phyloP scores from a whole-genome alignment of 2,113 vertebrate species.

The Budorcas taxicolor region DNA sequence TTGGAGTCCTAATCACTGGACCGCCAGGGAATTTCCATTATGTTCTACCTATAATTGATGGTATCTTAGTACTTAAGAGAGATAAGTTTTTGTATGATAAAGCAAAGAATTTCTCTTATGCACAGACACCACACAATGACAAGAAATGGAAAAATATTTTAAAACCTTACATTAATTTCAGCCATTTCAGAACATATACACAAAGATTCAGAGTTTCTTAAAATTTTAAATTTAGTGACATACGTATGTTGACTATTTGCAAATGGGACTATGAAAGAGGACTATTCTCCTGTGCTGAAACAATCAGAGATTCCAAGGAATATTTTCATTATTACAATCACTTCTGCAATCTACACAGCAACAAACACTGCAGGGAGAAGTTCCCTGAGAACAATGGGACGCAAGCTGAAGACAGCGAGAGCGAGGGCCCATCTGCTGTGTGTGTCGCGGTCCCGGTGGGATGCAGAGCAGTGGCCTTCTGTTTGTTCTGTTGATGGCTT shows the following conservation, averaged over 20 bases:
- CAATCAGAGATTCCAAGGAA: neutral
- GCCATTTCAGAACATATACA: neutral
- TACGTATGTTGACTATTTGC: neutral
- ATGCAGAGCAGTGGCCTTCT: neutral
- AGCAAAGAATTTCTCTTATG: neutral
- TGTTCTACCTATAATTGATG: neutral
- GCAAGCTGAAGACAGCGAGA: neutral
- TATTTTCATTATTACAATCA: neutral
- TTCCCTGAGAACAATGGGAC: neutral
- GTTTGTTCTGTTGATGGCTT: slow-evolving; percentile 40
- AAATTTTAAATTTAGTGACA: neutral
- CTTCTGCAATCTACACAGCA: neutral
- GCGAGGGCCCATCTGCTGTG: slow-evolving; percentile 46
- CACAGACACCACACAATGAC: neutral
- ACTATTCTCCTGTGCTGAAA: neutral
- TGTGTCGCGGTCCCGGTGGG: neutral
- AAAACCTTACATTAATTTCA: neutral
- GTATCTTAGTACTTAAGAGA: neutral
- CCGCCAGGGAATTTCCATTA: neutral
- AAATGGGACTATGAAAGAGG: neutral
- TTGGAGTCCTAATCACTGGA: neutral
- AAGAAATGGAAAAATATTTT: neutral
- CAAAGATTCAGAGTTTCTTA: neutral
- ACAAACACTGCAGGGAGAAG: neutral
- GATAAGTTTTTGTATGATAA: neutral